Base-by-base conservation (phyloP, 2,888 invertebrate species). In the Hydrotaea diabolus region DNA sequence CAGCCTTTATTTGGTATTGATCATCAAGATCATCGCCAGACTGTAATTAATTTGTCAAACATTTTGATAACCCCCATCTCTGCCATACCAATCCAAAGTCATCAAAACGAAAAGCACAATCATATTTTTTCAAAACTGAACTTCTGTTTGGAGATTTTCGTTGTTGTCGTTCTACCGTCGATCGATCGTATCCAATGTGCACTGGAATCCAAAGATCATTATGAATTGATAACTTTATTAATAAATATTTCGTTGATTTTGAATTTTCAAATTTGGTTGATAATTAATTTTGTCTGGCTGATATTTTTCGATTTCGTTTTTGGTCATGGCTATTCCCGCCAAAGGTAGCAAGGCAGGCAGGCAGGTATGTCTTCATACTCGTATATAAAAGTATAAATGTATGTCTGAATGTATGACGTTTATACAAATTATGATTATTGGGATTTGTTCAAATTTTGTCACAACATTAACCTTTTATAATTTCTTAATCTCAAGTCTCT, bases 21-120 rank as follows among this genome's bases (percentile, higher is more conserved):
- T 71, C 36, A 62, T 79, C 36, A 19, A 62, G 19, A 80, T 73
- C 19, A 49, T 55, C 43, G 31, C 26, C 49, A 39, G 62, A 15
- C 64, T 78, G 53, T 83, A 77, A 83, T 83, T 84, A 84, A 84
- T 84, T 84, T 84, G 84, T 84, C 81, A 84, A n/a, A 62, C 31
- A 71, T 81, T 81, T 64, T 57, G 76, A 78, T 76, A 57, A 59
- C 76, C 64, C 59, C 64, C 59, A 76, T 31, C 31, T 23, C 9
- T 57, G 7, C 21, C 13, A 15, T 7, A 62, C 31, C 26, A n/a
- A n/a, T n/a, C n/a, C n/a, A n/a, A n/a, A n/a, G n/a, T 31, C 21
- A 59, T 15, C 26, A n/a, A 64, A 0, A 19, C 66, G 36, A 59
- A 19, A 13, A 36, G 2, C 21, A 3, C 9, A 55, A 55, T 55